phyloP scores from a whole-genome alignment of 2,797 vertebrate genomes.

The Typhlichthys subterraneus region DNA sequence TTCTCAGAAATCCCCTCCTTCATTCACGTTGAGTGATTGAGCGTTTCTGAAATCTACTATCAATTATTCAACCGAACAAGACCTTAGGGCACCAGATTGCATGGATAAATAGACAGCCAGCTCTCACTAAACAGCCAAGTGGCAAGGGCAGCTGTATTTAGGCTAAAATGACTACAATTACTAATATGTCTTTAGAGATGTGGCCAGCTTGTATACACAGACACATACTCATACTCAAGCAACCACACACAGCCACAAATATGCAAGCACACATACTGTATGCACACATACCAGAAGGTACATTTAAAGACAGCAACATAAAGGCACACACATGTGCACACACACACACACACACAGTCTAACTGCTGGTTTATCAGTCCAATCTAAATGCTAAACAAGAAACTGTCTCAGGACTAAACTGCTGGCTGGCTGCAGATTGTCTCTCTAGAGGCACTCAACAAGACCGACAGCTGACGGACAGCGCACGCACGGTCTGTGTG shows the following conservation, averaged over 20 bases:
- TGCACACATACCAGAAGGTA: slow-evolving; percentile 2
- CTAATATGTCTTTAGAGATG: not conserved
- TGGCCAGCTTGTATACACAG: not conserved
- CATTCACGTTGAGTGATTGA: slow-evolving; percentile 52
- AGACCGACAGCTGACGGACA: slow-evolving; percentile 9
- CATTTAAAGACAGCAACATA: not conserved
- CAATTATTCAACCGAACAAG: slow-evolving; percentile 50
- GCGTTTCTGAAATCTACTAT: slow-evolving; percentile 43
- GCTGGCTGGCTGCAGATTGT: slow-evolving; percentile 59
- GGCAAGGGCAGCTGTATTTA: not conserved
- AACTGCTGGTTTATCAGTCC: slow-evolving; percentile 71
- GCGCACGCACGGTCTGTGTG: slow-evolving; percentile 41
- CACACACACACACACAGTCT: slow-evolving; percentile 20
- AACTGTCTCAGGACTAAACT: slow-evolving; percentile 61
- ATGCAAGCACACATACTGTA: slow-evolving; percentile 37
- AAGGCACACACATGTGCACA: slow-evolving; percentile 7
- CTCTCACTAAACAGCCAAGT: not conserved
- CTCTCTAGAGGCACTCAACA: slow-evolving; percentile 57
- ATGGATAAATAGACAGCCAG: not conserved
- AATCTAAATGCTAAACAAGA: slow-evolving; percentile 78
- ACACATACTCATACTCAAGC: slow-evolving; percentile 6
- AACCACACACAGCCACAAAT: not conserved
- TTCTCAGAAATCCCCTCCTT: slow-evolving; percentile 28
- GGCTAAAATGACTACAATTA: not conserved
- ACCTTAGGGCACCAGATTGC: not conserved